Evolutionary conservation across 2,797 vertebrate species (phyloP).

Genomic region (Scolopax bukidnonensis): DNA sequence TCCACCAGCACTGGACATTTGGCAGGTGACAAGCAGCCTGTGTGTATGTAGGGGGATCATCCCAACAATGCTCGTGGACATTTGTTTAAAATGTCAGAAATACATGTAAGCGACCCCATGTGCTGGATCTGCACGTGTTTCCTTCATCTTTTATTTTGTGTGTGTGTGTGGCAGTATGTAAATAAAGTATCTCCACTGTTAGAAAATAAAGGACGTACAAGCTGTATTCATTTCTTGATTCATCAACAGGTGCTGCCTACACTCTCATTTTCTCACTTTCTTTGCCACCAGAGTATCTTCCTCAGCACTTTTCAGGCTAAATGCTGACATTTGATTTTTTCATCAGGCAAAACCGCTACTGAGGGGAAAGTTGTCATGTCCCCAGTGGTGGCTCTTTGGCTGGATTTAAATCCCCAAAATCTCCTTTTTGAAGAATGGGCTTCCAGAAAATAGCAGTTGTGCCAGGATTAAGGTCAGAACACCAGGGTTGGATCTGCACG

Average conservation of each 20-base stretch:
- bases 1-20: neutral
- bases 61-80: neutral
- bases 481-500: neutral
- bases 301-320: neutral
- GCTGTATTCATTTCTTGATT: neutral
- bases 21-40: neutral
- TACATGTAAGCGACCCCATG: fast-evolving
- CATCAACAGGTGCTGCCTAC: neutral
- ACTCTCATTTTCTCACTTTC: neutral
- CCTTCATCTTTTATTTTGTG: neutral
- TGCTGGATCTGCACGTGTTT: neutral
- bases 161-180: neutral
- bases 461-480: neutral
- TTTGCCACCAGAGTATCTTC: fast-evolving
- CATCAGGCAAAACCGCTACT: neutral
- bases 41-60: neutral
- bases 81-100: neutral
- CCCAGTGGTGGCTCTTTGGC: neutral
- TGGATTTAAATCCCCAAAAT: neutral
- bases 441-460: neutral
- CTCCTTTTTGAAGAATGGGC: neutral
- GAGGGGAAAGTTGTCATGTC: neutral
- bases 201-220: neutral
- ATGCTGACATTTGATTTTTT: neutral
- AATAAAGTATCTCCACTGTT: neutral